Base-by-base conservation (phyloP, 2,888 invertebrate genomes). In the Polia nebulosa region DNA sequence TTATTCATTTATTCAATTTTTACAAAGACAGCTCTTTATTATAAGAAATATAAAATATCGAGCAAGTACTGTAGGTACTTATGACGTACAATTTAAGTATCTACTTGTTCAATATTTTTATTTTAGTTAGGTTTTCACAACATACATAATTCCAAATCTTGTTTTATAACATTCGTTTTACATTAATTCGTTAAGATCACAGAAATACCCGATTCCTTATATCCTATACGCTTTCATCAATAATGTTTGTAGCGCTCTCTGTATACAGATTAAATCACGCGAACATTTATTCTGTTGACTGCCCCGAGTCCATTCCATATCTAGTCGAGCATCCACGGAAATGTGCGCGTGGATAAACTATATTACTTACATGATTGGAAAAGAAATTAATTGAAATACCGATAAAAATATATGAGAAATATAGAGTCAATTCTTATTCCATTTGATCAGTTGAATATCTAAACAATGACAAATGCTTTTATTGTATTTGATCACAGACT, bases 331-430 rank as follows among this genome's bases (percentile, higher is more conserved):
- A 36, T 51, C 20, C 4, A 34, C 29, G 25, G n/a, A 75, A 45
- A 74, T 75, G 22, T 29, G 29, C 65, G 79, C 74, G 49, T 73
- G 74, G 51, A 51, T 78, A 55, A 56, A 45, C 41, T 59, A 34
- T 44, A n/a, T n/a, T n/a, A 25, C 15, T 7, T 25, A 51, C 15
- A n/a, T n/a, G n/a, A n/a, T n/a, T n/a, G n/a, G 6, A 15, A 25
- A 51, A 51, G 11, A 56, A 45, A 45, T 52, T 47, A 34, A 61
- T 51, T 52, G 59, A 52, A 52, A 52, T 51, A 20, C 17, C n/a
- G 9, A 59, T 22, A 15, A 53, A 71, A 52, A 34, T 41, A 25
- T 34, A 22, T 32, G 6, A 15, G 53, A 22, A 72, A 20, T 13
- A 7, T 9, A 22, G 11, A 4, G 11, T n/a, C 7, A 8, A n/a